Percentiles rank a stretch among this genome's conserved stretches.
Conservation (phyloP, 1,140 invertebrate genomes). For the Caenorhabditis briggsae region DNA sequence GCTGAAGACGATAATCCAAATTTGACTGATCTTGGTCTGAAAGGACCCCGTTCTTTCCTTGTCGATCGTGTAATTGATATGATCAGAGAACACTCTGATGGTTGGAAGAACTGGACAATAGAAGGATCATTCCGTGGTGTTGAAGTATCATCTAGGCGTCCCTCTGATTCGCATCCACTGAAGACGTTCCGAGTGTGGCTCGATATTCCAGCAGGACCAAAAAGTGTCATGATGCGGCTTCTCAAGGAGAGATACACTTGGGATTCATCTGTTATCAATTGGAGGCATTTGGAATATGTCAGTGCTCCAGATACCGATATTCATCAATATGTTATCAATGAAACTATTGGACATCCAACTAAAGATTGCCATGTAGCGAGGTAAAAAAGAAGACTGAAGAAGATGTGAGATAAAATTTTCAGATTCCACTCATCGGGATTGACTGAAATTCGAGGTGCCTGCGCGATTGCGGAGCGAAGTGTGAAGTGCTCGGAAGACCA, state of each 20-base stretch:
- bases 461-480: constrained; percentile 57
- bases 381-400: background rate
- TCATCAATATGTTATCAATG: constrained; percentile 63
- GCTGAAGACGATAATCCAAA: constrained; percentile 45
- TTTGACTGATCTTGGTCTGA: constrained; percentile 49
- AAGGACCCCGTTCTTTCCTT: constrained; percentile 56
- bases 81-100: constrained; percentile 57
- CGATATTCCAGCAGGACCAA: constrained; percentile 59
- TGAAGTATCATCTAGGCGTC: constrained; percentile 48
- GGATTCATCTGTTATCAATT: constrained; percentile 61
- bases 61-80: constrained; percentile 53
- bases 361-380: constrained; percentile 61
- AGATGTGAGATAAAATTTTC: background rate
- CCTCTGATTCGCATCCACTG: constrained; percentile 55
- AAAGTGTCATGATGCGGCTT: constrained; percentile 56
- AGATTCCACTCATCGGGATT: constrained; percentile 54
- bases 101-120: constrained; percentile 60
- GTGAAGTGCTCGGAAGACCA: constrained; percentile 59
- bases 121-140: constrained; percentile 59
- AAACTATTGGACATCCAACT: constrained; percentile 62
- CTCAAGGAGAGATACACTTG: constrained; percentile 59
- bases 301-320: constrained; percentile 60
- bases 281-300: constrained; percentile 54
- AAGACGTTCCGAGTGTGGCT: constrained; percentile 53
- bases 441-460: constrained; percentile 56